Evolutionary conservation across 30 jellyfish, hydroid and myxozoan genomes (phyloP).

Genomic region (Chrysaora quinquecirrha): DNA sequence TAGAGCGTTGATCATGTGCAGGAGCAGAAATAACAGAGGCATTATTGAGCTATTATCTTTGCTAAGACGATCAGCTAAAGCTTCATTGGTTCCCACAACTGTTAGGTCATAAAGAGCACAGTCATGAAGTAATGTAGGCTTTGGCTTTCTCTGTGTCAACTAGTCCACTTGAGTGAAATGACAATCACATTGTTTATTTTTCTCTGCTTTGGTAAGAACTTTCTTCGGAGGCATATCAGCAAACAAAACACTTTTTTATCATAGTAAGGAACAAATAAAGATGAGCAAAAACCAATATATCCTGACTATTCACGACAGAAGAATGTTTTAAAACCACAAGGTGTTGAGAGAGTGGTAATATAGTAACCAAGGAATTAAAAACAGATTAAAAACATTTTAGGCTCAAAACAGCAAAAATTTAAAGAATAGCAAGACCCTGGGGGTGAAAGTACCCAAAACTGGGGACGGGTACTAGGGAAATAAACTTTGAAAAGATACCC

Average conservation of each 20-base stretch:
- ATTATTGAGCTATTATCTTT: neutral
- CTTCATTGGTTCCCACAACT: neutral
- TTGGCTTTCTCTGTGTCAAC: no score
- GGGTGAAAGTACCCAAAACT: no score
- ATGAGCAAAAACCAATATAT: neutral
- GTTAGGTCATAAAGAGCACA: neutral
- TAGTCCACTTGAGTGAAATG: no score
- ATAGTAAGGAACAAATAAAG: neutral
- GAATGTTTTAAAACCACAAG: neutral
- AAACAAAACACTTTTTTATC: neutral
- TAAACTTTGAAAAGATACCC: no score
- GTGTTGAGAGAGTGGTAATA: neutral
- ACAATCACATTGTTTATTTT: no score
- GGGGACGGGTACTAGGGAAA: no score
- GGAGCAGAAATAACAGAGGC: neutral
- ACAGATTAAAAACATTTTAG: no score
- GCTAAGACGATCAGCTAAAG: neutral
- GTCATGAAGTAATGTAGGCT: neutral
- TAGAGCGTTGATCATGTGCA: neutral
- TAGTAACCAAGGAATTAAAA: no score
- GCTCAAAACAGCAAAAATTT: no score
- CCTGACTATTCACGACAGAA: neutral
- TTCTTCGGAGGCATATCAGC: conserved; percentile 3
- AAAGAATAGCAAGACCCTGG: no score
- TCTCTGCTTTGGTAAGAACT: no score